Conservation (phyloP, 2,113 vertebrate genomes). For the Motacilla alba region DNA sequence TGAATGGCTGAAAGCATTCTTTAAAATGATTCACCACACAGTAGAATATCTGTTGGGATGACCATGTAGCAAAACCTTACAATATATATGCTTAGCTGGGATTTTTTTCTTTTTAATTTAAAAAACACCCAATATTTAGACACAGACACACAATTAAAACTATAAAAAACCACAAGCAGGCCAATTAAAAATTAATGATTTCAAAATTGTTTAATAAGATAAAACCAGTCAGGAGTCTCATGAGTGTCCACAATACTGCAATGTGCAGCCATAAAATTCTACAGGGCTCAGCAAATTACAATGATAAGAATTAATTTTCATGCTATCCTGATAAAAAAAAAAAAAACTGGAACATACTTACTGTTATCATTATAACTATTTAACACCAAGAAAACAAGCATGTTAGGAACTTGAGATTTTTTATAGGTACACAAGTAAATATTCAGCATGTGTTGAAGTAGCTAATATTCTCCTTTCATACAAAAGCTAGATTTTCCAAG, state of each 20-base stretch:
- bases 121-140: slow-evolving; percentile 3
- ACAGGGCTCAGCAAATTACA: slow-evolving; percentile 66
- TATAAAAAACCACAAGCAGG: slow-evolving; percentile 68
- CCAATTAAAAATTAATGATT: slow-evolving; percentile 84
- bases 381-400: neutral
- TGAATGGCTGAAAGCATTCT: slow-evolving; percentile 60
- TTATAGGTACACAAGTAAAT: neutral
- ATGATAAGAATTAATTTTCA: slow-evolving; percentile 61
- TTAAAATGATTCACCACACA: slow-evolving; percentile 63
- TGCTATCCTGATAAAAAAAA: slow-evolving; percentile 40
- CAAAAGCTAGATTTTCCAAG: neutral
- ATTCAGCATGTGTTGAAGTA: neutral
- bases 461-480: neutral
- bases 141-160: slow-evolving; percentile 69
- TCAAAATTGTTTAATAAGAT: slow-evolving; percentile 85
- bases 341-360: slow-evolving; percentile 22
- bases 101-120: slow-evolving; percentile 43
- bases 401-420: neutral
- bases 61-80: slow-evolving; percentile 15
- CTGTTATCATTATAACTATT: neutral
- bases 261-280: slow-evolving; percentile 72
- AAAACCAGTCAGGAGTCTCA: slow-evolving; percentile 76
- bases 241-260: slow-evolving; percentile 63
- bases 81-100: neutral
- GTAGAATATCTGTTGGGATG: neutral